Conservation (phyloP, 1,140 invertebrate species). For the Spodoptera frugiperda region DNA sequence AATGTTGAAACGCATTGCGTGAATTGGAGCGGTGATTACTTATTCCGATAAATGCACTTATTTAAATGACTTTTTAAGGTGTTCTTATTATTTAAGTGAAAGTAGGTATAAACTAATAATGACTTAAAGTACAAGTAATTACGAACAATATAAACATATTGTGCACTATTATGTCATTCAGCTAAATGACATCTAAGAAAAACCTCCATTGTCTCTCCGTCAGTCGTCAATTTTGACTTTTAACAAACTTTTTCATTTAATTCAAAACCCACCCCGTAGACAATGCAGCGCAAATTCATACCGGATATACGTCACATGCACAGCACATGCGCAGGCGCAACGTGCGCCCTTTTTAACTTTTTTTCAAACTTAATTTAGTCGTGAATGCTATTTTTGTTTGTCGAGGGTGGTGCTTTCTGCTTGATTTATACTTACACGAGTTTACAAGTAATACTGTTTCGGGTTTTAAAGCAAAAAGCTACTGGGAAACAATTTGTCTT, state of each 20-base stretch:
- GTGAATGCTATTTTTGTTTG: conserved; percentile 70
- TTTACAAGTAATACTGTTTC: conserved; percentile 54
- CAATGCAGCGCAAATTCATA: conserved; percentile 74
- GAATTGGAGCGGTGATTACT: conserved; percentile 3
- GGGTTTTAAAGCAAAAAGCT: background rate
- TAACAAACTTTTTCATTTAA: conserved; percentile 48
- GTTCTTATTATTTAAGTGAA: background rate
- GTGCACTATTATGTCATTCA: too few species aligned
- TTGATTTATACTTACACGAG: conserved; percentile 74
- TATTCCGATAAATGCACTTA: background rate
- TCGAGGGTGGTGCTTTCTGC: conserved; percentile 66
- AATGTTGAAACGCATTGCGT: background rate
- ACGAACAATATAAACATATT: too few species aligned
- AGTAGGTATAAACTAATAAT: background rate
- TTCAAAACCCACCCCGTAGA: conserved; percentile 55
- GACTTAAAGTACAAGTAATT: too few species aligned
- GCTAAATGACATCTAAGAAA: too few species aligned
- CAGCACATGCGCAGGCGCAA: conserved; percentile 76
- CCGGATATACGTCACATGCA: conserved; percentile 81
- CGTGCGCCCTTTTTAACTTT: conserved; percentile 77
- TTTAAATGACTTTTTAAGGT: background rate
- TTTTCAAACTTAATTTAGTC: conserved; percentile 69
- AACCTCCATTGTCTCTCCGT: background rate
- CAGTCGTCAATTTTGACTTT: conserved; percentile 34
- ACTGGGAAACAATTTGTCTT: conserved; percentile 4